phyloP scores from a whole-genome alignment of 2,113 vertebrate species.

The Triplophysa dalaica region DNA sequence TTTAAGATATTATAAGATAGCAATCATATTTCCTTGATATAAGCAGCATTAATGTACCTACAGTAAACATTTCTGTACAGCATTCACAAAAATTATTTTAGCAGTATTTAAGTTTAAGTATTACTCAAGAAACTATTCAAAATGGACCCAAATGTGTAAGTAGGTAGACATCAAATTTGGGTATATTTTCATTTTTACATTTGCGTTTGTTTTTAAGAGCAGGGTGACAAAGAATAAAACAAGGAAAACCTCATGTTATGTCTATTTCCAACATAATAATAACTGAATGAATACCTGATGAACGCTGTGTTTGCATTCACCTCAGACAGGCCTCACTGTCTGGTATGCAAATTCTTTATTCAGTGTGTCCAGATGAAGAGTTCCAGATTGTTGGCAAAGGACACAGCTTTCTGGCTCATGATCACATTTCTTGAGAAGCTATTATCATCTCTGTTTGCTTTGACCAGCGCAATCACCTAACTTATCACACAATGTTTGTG shows the following conservation, averaged over 20 bases:
- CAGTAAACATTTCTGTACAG: not conserved
- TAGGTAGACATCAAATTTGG: not conserved
- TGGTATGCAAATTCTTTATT: constrained; percentile 51
- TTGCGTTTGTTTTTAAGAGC: not conserved
- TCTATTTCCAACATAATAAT: not conserved
- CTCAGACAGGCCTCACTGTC: constrained; percentile 23
- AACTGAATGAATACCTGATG: not conserved
- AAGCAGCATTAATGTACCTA: not conserved
- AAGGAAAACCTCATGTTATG: not conserved
- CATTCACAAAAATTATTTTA: not conserved
- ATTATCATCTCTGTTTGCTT: not conserved
- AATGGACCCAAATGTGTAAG: not conserved
- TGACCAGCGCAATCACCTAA: not conserved
- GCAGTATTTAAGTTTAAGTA: too few species aligned
- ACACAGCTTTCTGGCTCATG: not conserved
- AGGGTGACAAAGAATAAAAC: not conserved
- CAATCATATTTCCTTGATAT: not conserved
- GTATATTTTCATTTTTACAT: not conserved
- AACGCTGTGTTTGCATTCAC: constrained; percentile 5
- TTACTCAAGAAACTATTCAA: not conserved
- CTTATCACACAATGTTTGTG: too few species aligned
- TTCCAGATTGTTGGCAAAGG: not conserved
- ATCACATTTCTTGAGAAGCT: not conserved
- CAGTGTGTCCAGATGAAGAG: constrained; percentile 6
- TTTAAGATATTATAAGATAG: too few species aligned